Evolutionary conservation across 2,797 vertebrate genomes (phyloP).

Genomic region (Gambusia yucatana): DNA sequence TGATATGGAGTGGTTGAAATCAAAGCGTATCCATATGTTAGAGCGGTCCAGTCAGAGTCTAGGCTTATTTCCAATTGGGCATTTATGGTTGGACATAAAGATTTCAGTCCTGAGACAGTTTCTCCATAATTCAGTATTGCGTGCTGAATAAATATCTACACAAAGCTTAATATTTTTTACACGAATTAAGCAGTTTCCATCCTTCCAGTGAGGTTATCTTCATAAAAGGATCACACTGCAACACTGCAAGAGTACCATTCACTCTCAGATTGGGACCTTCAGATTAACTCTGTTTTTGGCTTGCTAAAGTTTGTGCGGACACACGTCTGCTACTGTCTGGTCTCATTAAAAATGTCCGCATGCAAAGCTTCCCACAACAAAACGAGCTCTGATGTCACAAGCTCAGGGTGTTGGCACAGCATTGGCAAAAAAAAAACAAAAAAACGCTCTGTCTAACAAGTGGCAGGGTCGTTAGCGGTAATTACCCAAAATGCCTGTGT

Average conservation of each 20-base stretch:
- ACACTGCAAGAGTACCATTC: not conserved
- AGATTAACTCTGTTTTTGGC: slow-evolving; percentile 41
- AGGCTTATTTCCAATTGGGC: not conserved
- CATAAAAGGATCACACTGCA: slow-evolving; percentile 6
- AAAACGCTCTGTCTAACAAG: slow-evolving; percentile 78
- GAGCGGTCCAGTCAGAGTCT: not conserved
- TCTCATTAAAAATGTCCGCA: slow-evolving; percentile 76
- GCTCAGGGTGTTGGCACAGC: slow-evolving; percentile 77
- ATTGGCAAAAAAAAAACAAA: slow-evolving; percentile 49
- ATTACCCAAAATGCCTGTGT: slow-evolving; percentile 83
- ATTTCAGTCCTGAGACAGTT: not conserved
- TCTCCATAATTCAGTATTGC: not conserved
- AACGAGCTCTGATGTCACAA: slow-evolving; percentile 82
- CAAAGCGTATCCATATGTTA: not conserved
- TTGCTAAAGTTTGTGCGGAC: slow-evolving; percentile 49
- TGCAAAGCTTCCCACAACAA: slow-evolving; percentile 84
- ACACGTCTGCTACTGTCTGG: slow-evolving; percentile 72
- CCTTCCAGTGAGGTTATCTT: not conserved
- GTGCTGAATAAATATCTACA: not conserved
- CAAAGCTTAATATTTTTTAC: not conserved
- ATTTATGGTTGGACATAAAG: not conserved
- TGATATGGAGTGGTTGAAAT: not conserved
- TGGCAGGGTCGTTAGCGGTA: slow-evolving; percentile 80
- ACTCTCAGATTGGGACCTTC: slow-evolving; percentile 25
- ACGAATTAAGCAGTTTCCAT: not conserved